Base-by-base conservation (phyloP, 2,113 vertebrate species). In the Chamaea fasciata region DNA sequence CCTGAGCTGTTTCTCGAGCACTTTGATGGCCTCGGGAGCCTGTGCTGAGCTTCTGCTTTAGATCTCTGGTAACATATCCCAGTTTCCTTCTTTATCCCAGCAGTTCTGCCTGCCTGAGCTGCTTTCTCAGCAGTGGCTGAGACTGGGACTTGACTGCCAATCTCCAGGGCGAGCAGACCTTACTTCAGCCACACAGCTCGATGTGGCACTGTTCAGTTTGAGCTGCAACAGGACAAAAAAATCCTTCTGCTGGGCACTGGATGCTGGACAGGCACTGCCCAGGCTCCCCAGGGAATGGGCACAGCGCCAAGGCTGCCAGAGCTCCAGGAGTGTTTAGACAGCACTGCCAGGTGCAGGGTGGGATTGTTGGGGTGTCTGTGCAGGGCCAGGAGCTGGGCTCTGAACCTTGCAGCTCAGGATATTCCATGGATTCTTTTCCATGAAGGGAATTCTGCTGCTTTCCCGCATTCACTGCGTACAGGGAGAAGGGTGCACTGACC, bases 331-430 rank as follows among this genome's bases (percentile, higher is more conserved):
- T 0, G 0, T 7, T 55, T 21, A 5, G 49, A 28, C 23, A 74
- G 0, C 0, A 0, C 69, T 63, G 7, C 3, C 56, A 53, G 47
- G 46, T 4, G 13, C 23, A 56, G 42, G 49, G 41, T 8, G 15
- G 42, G 20, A 13, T 49, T 57, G 35, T 2, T 67, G 70, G 60
- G 30, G 13, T 20, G 52, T 57, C 15, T 35, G 35, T 39, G 42
- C 30, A 75, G 70, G 30, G 23, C 9, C 49, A 47, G 70, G 42
- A 24, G 35, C 24, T 57, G 42, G 19, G 10, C 28, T 57, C 24
- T 57, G 42, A 21, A 20, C 30, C 50, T 3, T 49, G 24, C 70
- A 56, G 42, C 60, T 57, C 83, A 41, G 20, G 35, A 75, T 35
- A 49, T 30, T 65, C 50, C 82, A 41, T 4, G 4, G 15, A 59